These are phyloP conservation scores for Oncorhynchus kisutch DNA, from an alignment of 2,113 vertebrate species.

Conservation along the genomic window DNA sequence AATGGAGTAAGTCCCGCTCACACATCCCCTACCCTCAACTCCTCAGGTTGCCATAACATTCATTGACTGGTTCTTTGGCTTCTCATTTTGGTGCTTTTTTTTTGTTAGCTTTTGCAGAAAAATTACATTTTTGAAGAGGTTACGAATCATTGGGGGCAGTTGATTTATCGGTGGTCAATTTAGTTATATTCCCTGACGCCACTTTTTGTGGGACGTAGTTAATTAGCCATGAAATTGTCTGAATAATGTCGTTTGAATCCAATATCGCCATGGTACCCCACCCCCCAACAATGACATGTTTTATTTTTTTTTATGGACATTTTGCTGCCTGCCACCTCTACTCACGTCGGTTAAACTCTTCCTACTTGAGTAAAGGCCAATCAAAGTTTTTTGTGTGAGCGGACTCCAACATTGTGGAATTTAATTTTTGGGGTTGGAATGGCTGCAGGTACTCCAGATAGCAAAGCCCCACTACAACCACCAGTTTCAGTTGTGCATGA, in stretches of 20 bases:
- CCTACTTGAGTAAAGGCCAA: slow-evolving; percentile 54
- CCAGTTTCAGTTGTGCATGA: slow-evolving; percentile 20
- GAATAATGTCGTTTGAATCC: slow-evolving; percentile 97
- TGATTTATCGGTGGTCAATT: slow-evolving; percentile 97
- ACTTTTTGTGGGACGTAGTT: slow-evolving; percentile 83
- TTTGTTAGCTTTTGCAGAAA: slow-evolving; percentile 91
- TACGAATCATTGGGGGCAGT: slow-evolving; percentile 91
- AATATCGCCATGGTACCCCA: slow-evolving; percentile 82
- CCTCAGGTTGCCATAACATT: slow-evolving; percentile 73
- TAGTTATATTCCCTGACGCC: slow-evolving; percentile 77
- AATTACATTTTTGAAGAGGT: slow-evolving; percentile 86
- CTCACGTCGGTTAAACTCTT: slow-evolving; percentile 44
- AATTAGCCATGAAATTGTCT: slow-evolving; percentile 99
- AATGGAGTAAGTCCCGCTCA: slow-evolving; percentile 78
- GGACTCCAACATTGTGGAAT: slow-evolving; percentile 43
- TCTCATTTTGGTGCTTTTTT: slow-evolving; percentile 75
- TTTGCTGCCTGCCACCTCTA: slow-evolving; percentile 79
- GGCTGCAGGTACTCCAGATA: slow-evolving; percentile 15
- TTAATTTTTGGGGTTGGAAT: slow-evolving; percentile 50
- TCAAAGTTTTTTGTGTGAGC: slow-evolving; percentile 54
- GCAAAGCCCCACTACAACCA: slow-evolving; percentile 1
- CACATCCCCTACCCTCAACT: slow-evolving; percentile 51
- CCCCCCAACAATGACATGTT: slow-evolving; percentile 75
- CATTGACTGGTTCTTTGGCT: slow-evolving; percentile 84
- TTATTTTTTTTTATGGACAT: slow-evolving; percentile 84